phyloP scores from a whole-genome alignment of 2,797 vertebrate genomes.

The Schizopygopsis pylzovi region DNA sequence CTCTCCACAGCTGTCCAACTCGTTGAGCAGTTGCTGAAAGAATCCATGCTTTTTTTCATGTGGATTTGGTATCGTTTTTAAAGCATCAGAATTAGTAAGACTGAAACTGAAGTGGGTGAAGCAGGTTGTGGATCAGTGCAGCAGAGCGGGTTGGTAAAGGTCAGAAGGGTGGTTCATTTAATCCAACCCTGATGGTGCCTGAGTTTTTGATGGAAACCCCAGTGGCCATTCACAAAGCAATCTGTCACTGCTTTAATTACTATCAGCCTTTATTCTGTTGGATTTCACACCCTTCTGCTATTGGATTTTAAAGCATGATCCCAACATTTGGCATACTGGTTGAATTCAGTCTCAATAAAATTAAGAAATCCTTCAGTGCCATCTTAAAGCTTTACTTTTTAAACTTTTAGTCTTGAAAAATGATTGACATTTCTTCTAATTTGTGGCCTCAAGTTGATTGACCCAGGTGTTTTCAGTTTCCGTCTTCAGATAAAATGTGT shows the following conservation, averaged over 20 bases:
- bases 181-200: slow-evolving; percentile 40
- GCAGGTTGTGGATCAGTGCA: slow-evolving; percentile 14
- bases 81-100: not conserved
- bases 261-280: not conserved
- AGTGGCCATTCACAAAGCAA: slow-evolving; percentile 18
- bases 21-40: not conserved
- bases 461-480: not conserved
- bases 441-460: not conserved
- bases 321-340: not conserved
- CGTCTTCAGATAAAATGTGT: not conserved
- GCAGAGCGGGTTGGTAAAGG: slow-evolving; percentile 21
- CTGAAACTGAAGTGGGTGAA: slow-evolving; percentile 23
- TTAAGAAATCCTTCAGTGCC: not conserved
- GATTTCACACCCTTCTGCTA: not conserved
- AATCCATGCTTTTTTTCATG: not conserved
- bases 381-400: not conserved
- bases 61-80: not conserved
- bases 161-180: slow-evolving; percentile 25
- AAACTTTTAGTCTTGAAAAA: not conserved
- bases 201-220: slow-evolving; percentile 10
- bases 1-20: not conserved
- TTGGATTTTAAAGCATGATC: not conserved
- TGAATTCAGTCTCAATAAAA: not conserved
- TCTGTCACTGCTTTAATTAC: slow-evolving; percentile 3
- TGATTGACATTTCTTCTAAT: not conserved